These are phyloP conservation scores for Andricus quercusramuli DNA, from an alignment of 2,888 invertebrate genomes.

Conservation along the genomic window DNA sequence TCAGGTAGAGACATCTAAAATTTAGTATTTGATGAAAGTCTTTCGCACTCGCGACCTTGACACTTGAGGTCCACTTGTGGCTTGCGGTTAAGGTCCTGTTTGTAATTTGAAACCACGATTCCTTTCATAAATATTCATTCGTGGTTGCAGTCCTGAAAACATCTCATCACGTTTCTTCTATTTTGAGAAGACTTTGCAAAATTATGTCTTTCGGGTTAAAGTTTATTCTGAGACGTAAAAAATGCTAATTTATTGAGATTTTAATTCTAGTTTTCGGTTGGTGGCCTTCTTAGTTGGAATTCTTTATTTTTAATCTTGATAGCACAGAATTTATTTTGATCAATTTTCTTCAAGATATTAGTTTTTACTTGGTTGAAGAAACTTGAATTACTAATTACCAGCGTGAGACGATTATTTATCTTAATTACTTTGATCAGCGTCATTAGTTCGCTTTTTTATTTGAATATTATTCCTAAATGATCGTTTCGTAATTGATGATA, in stretches of 20 bases:
- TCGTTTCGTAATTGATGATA: neutral
- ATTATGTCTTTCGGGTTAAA: neutral
- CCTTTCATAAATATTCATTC: slow-evolving; percentile 5
- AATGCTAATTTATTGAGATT: neutral
- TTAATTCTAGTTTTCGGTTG: neutral
- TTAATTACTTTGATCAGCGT: neutral
- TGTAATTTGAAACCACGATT: neutral
- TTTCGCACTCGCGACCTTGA: slow-evolving; percentile 7
- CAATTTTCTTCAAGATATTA: neutral
- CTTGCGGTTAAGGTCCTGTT: neutral
- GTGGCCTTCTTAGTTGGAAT: too few species aligned
- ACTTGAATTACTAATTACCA: neutral
- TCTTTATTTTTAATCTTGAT: too few species aligned
- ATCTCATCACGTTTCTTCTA: neutral
- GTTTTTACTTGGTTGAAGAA: neutral
- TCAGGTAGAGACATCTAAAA: slow-evolving; percentile 19
- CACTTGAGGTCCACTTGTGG: neutral
- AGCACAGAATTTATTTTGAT: neutral
- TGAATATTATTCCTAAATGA: neutral
- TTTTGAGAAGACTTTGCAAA: neutral
- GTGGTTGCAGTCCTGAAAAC: neutral
- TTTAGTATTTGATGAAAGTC: neutral
- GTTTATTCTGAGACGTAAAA: neutral
- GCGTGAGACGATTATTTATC: neutral
- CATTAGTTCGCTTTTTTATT: neutral